Evolutionary conservation across 2,888 invertebrate genomes (phyloP), one percentile per base, ranked within the genome.

Genomic region (Clusia tigrina): DNA sequence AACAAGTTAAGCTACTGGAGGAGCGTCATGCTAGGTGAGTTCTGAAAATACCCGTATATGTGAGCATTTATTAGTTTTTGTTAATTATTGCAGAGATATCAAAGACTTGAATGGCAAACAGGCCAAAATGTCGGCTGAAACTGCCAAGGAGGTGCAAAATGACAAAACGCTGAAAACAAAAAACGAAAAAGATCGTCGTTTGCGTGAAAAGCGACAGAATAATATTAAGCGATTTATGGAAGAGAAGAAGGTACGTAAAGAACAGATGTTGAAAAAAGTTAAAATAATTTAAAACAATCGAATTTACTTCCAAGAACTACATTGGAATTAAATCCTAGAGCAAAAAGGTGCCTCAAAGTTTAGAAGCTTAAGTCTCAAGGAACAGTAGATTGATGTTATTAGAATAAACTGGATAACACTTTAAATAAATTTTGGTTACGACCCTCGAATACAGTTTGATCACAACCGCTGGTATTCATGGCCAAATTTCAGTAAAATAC

Each of bases 141-240:
- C 98, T 20, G 94, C 94, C 80, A 95, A 95, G 85, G 95, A 95
- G 81, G 96, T 99, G 53, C 90, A 92, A 80, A 94, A 93, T 83
- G 99, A 99, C 83, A 98, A 98, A 85, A 94, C 94, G 0, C 87
- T 99, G 62, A 93, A 97, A 84, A 98, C 97, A 62, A 96, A 98
- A 78, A 96, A 95, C 66, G 99, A 99, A 83, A 94, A 96, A 76
- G 99, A 99, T 81, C 89, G 97, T 51, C 88, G 97, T 52, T 87
- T 97, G 62, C 87, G 94, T 25, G 96, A 98, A 84, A 95, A 98
- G 83, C 96, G 97, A 77, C 96, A 97, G 81, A 98, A 97, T 82
- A 98, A 98, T 82, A 96, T 96, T 59, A 98, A 98, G 84, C 94
- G 95, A 78, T 98, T 98, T 81, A 91, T 97, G 87, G 98, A 98